These are phyloP conservation scores for Molanna angustata DNA, from an alignment of 2,888 invertebrate species.

Conservation along the genomic window DNA sequence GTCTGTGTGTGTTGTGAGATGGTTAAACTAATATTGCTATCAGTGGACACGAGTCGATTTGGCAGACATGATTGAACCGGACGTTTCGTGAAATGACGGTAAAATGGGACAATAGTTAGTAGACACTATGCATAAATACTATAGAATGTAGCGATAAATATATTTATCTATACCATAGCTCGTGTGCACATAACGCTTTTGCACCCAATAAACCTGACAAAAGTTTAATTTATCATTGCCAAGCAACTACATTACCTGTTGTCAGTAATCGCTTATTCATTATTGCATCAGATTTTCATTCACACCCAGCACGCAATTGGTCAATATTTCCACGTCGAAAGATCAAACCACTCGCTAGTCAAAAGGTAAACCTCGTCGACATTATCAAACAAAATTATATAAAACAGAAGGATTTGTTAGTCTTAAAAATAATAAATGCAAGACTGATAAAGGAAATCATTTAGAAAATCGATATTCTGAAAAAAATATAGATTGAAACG, in stretches of 20 bases:
- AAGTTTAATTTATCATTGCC: too few species aligned
- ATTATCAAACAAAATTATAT: too few species aligned
- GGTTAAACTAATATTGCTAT: not conserved
- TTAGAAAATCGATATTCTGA: not conserved
- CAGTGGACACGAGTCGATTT: not conserved
- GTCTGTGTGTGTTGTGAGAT: not conserved
- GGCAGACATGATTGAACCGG: not conserved
- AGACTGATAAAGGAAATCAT: not conserved
- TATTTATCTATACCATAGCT: not conserved
- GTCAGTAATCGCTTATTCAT: too few species aligned
- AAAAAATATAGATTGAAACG: not conserved
- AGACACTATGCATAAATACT: not conserved
- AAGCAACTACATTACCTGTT: too few species aligned
- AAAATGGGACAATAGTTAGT: not conserved
- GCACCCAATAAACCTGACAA: too few species aligned
- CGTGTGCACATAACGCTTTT: not conserved
- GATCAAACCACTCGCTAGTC: too few species aligned
- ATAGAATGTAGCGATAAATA: not conserved
- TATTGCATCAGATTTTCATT: too few species aligned
- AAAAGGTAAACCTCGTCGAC: too few species aligned
- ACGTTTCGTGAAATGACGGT: not conserved
- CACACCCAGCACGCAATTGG: too few species aligned
- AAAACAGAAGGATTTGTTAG: too few species aligned
- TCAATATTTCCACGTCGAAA: too few species aligned
- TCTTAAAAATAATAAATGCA: not conserved